phyloP scores from a whole-genome alignment of 2,797 vertebrate species.

The Takifugu rubripes region DNA sequence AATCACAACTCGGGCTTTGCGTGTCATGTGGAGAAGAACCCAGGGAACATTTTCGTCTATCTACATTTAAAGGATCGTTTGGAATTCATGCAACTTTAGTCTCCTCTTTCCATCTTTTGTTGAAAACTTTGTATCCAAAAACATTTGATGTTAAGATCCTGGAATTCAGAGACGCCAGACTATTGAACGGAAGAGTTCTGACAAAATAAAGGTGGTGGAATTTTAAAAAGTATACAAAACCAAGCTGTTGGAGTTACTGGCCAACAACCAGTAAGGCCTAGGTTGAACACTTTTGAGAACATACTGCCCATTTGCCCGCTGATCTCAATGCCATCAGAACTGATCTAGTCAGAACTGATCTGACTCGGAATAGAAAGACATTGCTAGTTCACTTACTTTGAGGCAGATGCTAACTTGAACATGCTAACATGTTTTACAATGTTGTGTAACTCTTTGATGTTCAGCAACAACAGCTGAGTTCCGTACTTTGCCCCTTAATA shows the following conservation, averaged over 20 bases:
- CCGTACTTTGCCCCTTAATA: too few relatives aligned
- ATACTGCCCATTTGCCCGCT: too few relatives aligned
- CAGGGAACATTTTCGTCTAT: neutral
- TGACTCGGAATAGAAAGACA: too few relatives aligned
- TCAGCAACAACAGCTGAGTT: too few relatives aligned
- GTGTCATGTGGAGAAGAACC: neutral
- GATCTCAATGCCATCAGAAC: too few relatives aligned
- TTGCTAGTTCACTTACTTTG: too few relatives aligned
- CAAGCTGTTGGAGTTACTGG: neutral
- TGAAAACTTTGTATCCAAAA: slow-evolving; percentile 1
- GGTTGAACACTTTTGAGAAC: too few relatives aligned
- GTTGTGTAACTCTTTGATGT: too few relatives aligned
- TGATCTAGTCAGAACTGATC: too few relatives aligned
- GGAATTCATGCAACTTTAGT: slow-evolving; percentile 5
- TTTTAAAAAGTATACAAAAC: neutral
- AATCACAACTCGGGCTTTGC: too few relatives aligned
- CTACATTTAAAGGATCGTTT: slow-evolving; percentile 5
- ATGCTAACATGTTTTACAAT: too few relatives aligned
- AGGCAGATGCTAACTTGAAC: too few relatives aligned
- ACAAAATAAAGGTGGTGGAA: neutral
- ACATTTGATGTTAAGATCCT: neutral
- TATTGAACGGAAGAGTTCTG: neutral
- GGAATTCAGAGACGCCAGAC: neutral
- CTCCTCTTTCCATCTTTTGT: slow-evolving; percentile 5
- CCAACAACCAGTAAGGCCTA: neutral